Conservation (phyloP, 2,113 vertebrate species). For the Xenopus laevis region DNA sequence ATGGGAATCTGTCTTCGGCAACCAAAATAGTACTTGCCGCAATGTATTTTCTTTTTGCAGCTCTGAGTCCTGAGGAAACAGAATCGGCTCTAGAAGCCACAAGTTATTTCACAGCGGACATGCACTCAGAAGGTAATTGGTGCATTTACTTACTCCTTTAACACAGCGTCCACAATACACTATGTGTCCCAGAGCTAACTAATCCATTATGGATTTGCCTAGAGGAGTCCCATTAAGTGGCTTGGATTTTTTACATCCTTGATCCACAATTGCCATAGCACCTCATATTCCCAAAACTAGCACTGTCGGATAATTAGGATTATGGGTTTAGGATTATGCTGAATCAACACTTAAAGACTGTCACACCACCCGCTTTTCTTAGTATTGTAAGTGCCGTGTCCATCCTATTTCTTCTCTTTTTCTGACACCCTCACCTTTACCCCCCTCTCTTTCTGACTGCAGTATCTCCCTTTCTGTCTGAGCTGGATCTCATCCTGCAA, state of each 20-base stretch:
- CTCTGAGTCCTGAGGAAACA: slow-evolving; percentile 83
- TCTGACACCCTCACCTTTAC: slow-evolving; percentile 49
- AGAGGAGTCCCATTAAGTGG: no score
- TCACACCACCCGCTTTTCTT: neutral
- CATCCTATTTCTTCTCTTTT: slow-evolving; percentile 47
- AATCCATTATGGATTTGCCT: no score
- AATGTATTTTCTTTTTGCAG: slow-evolving; percentile 57
- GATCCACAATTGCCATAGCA: no score
- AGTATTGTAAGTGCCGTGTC: slow-evolving; percentile 44
- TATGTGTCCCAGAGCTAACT: no score
- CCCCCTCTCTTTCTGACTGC: slow-evolving; percentile 57
- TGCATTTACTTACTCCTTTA: neutral
- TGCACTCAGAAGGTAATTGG: slow-evolving; percentile 69
- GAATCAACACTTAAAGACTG: no score
- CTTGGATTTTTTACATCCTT: no score
- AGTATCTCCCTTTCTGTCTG: slow-evolving; percentile 85
- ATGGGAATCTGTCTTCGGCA: no score
- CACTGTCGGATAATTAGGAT: no score
- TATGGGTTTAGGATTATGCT: no score
- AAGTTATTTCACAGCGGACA: slow-evolving; percentile 83
- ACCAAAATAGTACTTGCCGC: no score
- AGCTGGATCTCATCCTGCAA: slow-evolving; percentile 80
- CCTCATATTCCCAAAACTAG: no score
- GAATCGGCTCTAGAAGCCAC: slow-evolving; percentile 92
- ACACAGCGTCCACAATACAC: no score